phyloP scores from a whole-genome alignment of 2,797 vertebrate species.

The Lepus townsendii region DNA sequence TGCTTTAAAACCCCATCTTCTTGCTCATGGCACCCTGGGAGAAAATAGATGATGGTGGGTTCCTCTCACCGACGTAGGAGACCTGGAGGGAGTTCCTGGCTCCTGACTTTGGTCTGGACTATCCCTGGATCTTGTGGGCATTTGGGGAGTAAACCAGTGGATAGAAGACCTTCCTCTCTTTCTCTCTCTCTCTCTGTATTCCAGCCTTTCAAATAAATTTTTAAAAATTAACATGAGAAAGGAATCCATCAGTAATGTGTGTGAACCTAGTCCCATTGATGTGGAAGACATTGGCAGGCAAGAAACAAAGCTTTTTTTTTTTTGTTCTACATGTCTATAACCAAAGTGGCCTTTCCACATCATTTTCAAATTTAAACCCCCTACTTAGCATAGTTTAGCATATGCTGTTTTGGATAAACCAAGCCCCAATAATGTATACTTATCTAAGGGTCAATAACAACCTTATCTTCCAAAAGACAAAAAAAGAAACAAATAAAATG shows the following conservation, averaged over 20 bases:
- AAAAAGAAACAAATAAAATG: slow-evolving; percentile 28
- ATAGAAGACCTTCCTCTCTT: no score
- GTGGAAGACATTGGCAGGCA: neutral
- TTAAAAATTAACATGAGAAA: neutral
- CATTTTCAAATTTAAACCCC: slow-evolving; percentile 74
- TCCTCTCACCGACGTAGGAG: no score
- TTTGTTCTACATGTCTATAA: slow-evolving; percentile 19
- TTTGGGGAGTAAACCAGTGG: no score
- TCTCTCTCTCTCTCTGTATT: no score
- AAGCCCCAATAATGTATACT: slow-evolving; percentile 75
- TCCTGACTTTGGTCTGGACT: no score
- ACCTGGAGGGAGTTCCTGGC: no score
- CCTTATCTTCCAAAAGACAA: slow-evolving; percentile 52
- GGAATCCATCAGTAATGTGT: slow-evolving; percentile 3
- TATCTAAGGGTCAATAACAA: slow-evolving; percentile 64
- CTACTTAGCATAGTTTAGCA: slow-evolving; percentile 76
- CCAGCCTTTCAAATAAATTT: no score
- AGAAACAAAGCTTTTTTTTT: slow-evolving; percentile 17
- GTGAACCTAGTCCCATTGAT: slow-evolving; percentile 20
- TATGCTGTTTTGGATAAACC: slow-evolving; percentile 69
- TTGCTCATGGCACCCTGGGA: no score
- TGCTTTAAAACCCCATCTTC: no score
- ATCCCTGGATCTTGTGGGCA: no score
- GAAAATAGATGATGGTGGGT: no score
- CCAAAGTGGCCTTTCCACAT: slow-evolving; percentile 67